These are phyloP conservation scores for Tridacna gigas DNA, from an alignment of 2,888 invertebrate species.

Conservation along the genomic window DNA sequence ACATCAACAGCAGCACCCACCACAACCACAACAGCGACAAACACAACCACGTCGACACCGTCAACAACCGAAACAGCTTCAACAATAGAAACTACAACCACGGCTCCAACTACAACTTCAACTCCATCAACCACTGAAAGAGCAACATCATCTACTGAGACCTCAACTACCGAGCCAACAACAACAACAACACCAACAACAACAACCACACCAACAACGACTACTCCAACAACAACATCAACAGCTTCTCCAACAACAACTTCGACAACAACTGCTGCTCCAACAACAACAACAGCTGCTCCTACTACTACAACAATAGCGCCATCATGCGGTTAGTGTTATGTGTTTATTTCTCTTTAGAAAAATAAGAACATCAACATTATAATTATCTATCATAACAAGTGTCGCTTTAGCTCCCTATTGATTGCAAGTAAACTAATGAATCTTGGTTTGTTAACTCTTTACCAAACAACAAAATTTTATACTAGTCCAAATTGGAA, in stretches of 20 bases:
- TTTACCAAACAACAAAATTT: no score
- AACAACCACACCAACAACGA: neutral
- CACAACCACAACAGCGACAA: neutral
- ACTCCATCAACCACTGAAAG: neutral
- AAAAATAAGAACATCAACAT: no score
- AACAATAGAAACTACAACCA: constrained; percentile 17
- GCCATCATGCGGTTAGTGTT: neutral
- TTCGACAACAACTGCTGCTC: neutral
- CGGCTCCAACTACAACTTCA: constrained; percentile 9
- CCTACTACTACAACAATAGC: constrained; percentile 22
- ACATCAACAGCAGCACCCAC: constrained; percentile 32
- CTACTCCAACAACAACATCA: constrained; percentile 5
- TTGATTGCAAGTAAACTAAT: no score
- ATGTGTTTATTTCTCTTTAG: no score
- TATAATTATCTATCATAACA: no score
- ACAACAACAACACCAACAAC: neutral
- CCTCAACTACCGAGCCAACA: neutral
- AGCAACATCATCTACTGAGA: neutral
- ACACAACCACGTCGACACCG: neutral
- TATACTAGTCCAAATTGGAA: no score
- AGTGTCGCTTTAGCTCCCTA: no score
- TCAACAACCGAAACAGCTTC: constrained; percentile 1
- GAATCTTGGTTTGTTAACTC: no score
- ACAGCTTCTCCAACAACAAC: neutral
- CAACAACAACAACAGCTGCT: constrained; percentile 18